A percentile compares a stretch with the other conserved stretches of the same genome.
These are phyloP conservation scores for Hyla sarda DNA, from an alignment of 2,113 vertebrate species.

Conservation along the genomic window DNA sequence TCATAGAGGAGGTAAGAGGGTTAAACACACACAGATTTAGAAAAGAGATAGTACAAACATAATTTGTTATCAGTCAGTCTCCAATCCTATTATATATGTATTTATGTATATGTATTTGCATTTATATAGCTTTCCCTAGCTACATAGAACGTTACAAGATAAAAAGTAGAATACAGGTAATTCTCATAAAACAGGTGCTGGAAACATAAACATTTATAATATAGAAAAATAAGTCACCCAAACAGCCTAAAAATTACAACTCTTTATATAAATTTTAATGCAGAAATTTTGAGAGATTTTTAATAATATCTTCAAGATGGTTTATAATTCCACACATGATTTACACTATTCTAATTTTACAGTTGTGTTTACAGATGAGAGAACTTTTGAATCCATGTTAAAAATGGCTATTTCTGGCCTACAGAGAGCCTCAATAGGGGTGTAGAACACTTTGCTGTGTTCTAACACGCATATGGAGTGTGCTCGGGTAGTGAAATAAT, in stretches of 20 bases:
- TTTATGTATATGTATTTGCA: conserved; percentile 32
- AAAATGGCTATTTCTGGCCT: too few species aligned
- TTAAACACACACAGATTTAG: conserved; percentile 1
- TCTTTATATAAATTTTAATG: not conserved
- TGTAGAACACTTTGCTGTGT: too few species aligned
- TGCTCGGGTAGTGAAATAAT: too few species aligned
- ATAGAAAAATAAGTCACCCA: not conserved
- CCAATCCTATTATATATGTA: conserved; percentile 31
- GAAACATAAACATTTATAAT: conserved; percentile 32
- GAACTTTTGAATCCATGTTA: too few species aligned
- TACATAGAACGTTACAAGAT: conserved; percentile 28
- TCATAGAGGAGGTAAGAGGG: not conserved
- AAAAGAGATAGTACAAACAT: conserved; percentile 8
- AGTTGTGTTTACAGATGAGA: too few species aligned
- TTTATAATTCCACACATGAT: not conserved
- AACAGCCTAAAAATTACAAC: not conserved
- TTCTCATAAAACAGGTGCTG: conserved; percentile 10
- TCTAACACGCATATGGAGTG: too few species aligned
- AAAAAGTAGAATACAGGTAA: conserved; percentile 17
- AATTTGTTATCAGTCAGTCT: not conserved
- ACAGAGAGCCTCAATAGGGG: too few species aligned
- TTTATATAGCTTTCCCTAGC: conserved; percentile 27
- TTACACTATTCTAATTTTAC: not conserved
- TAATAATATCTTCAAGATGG: not conserved
- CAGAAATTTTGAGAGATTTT: not conserved